Base-by-base conservation (phyloP, 2,888 invertebrate species). In the Trilocha varians region DNA sequence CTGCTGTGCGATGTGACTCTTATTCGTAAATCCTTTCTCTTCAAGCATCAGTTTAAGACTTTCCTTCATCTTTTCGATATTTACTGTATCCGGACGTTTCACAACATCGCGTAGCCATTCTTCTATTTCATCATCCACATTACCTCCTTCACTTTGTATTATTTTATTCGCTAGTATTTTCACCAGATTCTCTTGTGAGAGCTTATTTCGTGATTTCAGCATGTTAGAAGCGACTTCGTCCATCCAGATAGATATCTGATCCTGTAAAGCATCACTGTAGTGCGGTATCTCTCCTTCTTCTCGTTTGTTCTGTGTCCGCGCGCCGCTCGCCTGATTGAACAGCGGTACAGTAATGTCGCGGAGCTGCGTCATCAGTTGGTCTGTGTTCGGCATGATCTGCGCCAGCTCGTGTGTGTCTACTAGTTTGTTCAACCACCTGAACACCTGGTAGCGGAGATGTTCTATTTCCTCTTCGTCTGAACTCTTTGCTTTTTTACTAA, bases 361-460 rank as follows among this genome's bases (percentile, higher is more conserved):
- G 15, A 68, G 46, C n/a, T 46, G 34, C 3, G 44, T 16, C 46
- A 63, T 57, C 11, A 74, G 48, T 2, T 45, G 37, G 13, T 54
- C 47, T 2, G 57, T 52, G 13, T 50, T 48, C 2, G 49, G 35
- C 39, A 62, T 52, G 13, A 57, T 46, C 8, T 32, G 17, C 2
- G 48, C 34, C 32, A 72, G 43, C 15, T 56, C 47, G 11, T 53
- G 43, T 1, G 38, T 36, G 14, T 59, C 52, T 5, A 63, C 39
- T 2, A 58, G 15, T 41, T 58, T 65, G 40, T 60, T 60, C 0
- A 67, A 38, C 48, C 57, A 61, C 43, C 61, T 64, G 39, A 61
- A 70, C 0, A 72, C 45, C 50, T 70, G 67, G 46, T 67, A 70
- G 41, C 68, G 70, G n/a, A 73, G 49, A 53, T 70, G 59, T 47